phyloP scores from a whole-genome alignment of 2,888 invertebrate species.

The Oconnorella tubifera region DNA sequence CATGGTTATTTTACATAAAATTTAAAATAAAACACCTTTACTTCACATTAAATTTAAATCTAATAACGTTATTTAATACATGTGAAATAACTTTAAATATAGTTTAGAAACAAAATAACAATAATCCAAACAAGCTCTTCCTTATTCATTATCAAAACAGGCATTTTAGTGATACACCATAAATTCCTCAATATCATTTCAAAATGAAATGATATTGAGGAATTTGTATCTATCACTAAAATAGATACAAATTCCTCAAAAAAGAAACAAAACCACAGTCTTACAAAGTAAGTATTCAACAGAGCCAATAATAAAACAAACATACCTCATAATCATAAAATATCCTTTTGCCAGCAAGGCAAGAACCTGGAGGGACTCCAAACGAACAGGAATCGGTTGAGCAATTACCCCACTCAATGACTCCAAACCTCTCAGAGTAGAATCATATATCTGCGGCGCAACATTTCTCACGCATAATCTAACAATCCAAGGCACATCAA shows the following conservation, averaged over 20 bases:
- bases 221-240: too few species aligned
- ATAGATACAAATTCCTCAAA: conserved; percentile 4
- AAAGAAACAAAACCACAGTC: not conserved
- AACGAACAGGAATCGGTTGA: conserved; percentile 65
- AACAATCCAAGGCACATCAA: conserved; percentile 45
- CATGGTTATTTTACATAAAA: too few species aligned
- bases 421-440: not conserved
- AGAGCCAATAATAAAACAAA: not conserved
- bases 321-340: conserved; percentile 55
- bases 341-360: conserved; percentile 53
- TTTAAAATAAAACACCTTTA: too few species aligned
- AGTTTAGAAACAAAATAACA: too few species aligned
- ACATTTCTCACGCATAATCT: conserved; percentile 51
- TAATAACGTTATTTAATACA: too few species aligned
- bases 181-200: not conserved
- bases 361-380: conserved; percentile 71
- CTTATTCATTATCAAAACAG: too few species aligned
- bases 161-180: conserved; percentile 23
- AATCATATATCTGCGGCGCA: conserved; percentile 20
- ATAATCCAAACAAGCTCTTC: too few species aligned
- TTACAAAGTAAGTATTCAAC: not conserved
- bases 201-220: conserved; percentile 4
- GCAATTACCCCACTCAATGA: not conserved
- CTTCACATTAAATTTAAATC: too few species aligned
- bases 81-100: too few species aligned